Conservation (phyloP, 2,797 vertebrate species). For the Eulemur rubriventer region DNA sequence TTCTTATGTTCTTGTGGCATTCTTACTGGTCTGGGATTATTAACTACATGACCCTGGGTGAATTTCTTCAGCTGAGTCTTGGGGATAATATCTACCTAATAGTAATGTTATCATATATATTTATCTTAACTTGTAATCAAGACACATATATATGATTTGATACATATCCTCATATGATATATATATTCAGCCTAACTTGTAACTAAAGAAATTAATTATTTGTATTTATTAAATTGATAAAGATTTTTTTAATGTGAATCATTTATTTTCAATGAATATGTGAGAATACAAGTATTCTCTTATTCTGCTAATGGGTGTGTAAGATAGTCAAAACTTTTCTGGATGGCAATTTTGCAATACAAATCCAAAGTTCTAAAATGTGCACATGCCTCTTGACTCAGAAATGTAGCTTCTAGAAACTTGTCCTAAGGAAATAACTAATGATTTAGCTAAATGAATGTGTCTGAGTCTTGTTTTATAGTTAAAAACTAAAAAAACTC, state of each 20-base stretch:
- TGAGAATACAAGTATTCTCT: slow-evolving; percentile 26
- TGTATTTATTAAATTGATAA: not conserved
- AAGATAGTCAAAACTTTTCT: not conserved
- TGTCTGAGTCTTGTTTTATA: slow-evolving; percentile 20
- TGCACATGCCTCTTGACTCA: not conserved
- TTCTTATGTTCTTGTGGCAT: not conserved
- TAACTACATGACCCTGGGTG: not conserved
- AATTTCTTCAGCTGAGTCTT: slow-evolving; percentile 25
- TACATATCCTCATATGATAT: not conserved
- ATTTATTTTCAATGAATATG: not conserved
- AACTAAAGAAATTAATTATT: slow-evolving; percentile 27
- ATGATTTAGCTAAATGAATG: not conserved
- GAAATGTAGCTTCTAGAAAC: not conserved
- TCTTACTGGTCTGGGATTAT: not conserved
- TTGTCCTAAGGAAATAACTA: not conserved
- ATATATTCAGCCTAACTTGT: not conserved
- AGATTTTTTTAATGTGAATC: not conserved
- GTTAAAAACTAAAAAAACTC: slow-evolving; percentile 40
- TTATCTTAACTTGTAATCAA: not conserved
- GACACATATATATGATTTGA: not conserved
- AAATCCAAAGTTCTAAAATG: slow-evolving; percentile 34
- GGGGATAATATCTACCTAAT: not conserved
- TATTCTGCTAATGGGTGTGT: not conserved
- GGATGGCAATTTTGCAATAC: not conserved
- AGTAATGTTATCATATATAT: not conserved